These are phyloP conservation scores for Nannobrachium achirus DNA, from an alignment of 2,113 vertebrate species.

Conservation along the genomic window DNA sequence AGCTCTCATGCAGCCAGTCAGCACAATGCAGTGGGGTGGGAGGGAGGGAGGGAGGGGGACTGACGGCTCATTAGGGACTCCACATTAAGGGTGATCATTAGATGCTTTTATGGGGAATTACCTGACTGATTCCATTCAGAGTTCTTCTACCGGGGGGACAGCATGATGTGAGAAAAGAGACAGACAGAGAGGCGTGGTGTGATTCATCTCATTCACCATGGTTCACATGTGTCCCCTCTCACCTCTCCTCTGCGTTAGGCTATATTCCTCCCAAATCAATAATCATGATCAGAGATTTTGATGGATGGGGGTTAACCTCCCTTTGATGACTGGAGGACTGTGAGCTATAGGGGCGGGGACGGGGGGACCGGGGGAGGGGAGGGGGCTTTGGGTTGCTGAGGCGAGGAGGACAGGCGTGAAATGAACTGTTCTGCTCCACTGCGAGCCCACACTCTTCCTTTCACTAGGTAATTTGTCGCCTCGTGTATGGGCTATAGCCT, in stretches of 20 bases:
- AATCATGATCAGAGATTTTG: conserved; percentile 74
- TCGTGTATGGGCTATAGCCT: conserved; percentile 51
- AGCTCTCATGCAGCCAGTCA: conserved; percentile 60
- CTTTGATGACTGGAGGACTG: conserved; percentile 52
- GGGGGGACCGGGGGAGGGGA: conserved; percentile 1
- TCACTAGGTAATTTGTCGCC: conserved; percentile 91
- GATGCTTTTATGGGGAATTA: conserved; percentile 61
- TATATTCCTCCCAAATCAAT: conserved; percentile 67
- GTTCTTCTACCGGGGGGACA: conserved; percentile 16
- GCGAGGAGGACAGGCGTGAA: conserved; percentile 97
- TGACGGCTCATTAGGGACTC: conserved; percentile 66
- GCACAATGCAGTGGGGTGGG: conserved; percentile 67
- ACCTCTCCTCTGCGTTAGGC: conserved; percentile 35
- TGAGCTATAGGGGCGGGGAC: conserved; percentile 8
- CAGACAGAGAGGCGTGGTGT: background rate
- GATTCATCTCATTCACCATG: too few relatives aligned
- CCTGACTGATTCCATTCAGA: background rate
- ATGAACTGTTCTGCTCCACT: conserved; percentile 99
- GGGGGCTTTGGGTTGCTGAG: conserved; percentile 77
- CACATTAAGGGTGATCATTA: conserved; percentile 77
- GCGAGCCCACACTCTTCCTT: conserved; percentile 91
- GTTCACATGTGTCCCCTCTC: background rate
- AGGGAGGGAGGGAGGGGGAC: too few relatives aligned
- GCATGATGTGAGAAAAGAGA: too few relatives aligned
- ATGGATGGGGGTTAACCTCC: conserved; percentile 80